Percentiles rank a stretch among this genome's conserved stretches.
These are phyloP conservation scores for Cremastinae sp. DNA, from an alignment of 2,888 invertebrate species.

Conservation along the genomic window DNA sequence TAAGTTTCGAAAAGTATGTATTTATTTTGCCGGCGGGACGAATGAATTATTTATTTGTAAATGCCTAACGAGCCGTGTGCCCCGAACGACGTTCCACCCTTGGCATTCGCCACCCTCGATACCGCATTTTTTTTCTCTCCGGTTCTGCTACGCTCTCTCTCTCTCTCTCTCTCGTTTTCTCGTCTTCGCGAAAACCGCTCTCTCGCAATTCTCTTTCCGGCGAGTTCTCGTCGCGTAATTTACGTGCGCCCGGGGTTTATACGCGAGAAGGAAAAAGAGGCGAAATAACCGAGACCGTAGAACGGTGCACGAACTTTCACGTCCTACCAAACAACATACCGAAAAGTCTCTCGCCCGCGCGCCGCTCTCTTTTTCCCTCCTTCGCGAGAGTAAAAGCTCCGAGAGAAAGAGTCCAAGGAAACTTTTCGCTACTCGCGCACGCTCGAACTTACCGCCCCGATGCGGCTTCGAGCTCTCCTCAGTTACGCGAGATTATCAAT, in stretches of 20 bases:
- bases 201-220: constrained; percentile 48
- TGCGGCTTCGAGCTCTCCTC: neutral
- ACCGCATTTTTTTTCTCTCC: constrained; percentile 23
- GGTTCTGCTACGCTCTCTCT: constrained; percentile 24
- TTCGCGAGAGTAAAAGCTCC: constrained; percentile 13
- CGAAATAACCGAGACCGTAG: constrained; percentile 35
- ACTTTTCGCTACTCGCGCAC: constrained; percentile 10
- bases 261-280: constrained; percentile 21
- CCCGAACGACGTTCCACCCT: constrained; percentile 57
- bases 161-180: constrained; percentile 29
- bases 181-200: constrained; percentile 41
- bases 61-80: constrained; percentile 70
- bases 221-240: constrained; percentile 64
- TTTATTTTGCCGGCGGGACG: constrained; percentile 66
- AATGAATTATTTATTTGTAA: constrained; percentile 73
- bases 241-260: constrained; percentile 64
- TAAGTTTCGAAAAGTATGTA: constrained; percentile 59
- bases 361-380: no score
- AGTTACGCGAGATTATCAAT: no score
- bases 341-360: constrained; percentile 26
- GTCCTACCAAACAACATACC: constrained; percentile 52
- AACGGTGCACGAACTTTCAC: constrained; percentile 62
- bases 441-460: constrained; percentile 9
- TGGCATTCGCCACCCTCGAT: constrained; percentile 38
- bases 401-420: constrained; percentile 28